Conservation (phyloP, 2,797 vertebrate species). For the Cuculus canorus region DNA sequence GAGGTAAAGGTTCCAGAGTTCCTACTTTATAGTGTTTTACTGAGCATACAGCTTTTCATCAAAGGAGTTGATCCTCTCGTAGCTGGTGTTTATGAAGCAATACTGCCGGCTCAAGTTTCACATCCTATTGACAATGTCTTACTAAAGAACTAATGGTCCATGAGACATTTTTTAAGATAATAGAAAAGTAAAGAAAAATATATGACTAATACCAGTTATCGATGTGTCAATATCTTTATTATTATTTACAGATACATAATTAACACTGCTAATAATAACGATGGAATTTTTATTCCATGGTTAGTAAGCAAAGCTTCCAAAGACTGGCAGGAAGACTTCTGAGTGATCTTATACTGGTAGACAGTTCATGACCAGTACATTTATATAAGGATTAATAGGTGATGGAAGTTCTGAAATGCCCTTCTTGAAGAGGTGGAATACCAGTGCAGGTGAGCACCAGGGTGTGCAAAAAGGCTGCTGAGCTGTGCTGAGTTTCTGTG, state of each 20-base stretch:
- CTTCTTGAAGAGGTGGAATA: background rate
- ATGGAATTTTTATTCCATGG: background rate
- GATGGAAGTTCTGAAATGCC: background rate
- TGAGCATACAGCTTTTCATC: background rate
- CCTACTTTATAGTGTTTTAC: background rate
- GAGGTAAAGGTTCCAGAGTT: background rate
- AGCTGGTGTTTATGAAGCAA: background rate
- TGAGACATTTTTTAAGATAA: background rate
- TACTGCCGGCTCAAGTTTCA: background rate
- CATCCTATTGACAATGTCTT: background rate
- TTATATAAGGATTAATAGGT: background rate
- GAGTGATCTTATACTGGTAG: background rate
- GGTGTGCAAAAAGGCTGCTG: background rate
- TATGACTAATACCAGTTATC: background rate
- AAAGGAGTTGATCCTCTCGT: background rate
- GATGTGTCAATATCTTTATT: background rate
- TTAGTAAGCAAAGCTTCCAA: background rate
- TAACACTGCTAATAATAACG: background rate
- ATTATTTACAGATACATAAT: background rate
- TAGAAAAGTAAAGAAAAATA: background rate
- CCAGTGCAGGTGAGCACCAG: background rate
- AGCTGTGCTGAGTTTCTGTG: background rate
- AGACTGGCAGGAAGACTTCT: background rate
- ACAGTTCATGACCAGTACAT: background rate
- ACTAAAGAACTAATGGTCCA: background rate